Evolutionary conservation across 2,888 invertebrate species (phyloP).

Genomic region (Drosophila quinaria): DNA sequence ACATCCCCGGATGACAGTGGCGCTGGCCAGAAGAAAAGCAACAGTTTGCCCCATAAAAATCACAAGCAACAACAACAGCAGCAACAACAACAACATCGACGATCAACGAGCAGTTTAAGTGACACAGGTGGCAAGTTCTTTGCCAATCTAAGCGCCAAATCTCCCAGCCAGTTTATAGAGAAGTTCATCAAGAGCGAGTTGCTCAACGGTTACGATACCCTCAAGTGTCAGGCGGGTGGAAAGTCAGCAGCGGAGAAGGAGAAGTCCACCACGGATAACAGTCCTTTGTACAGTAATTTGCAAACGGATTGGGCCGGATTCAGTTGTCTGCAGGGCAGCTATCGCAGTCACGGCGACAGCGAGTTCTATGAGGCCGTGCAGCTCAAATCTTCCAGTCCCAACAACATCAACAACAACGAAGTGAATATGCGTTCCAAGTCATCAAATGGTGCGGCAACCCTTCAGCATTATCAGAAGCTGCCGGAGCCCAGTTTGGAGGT

Average conservation of each 20-base stretch:
- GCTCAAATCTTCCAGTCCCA: conserved; percentile 47
- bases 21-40: conserved; percentile 64
- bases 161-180: conserved; percentile 83
- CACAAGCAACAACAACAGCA: conserved; percentile 39
- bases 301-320: conserved; percentile 71
- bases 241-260: conserved; percentile 40
- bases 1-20: conserved; percentile 39
- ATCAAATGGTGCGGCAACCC: conserved; percentile 65
- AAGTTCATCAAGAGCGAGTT: conserved; percentile 83
- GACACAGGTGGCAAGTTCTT: conserved; percentile 73
- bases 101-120: conserved; percentile 63
- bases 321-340: conserved; percentile 83
- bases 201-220: conserved; percentile 80
- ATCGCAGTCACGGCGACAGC: conserved; percentile 81
- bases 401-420: conserved; percentile 43
- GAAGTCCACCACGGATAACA: conserved; percentile 31
- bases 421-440: conserved; percentile 69
- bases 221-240: conserved; percentile 65
- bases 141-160: conserved; percentile 73
- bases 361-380: conserved; percentile 81
- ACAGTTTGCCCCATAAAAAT: conserved; percentile 63
- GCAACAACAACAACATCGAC: conserved; percentile 37
- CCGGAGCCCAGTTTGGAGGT: conserved; percentile 75
- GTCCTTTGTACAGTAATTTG: conserved; percentile 58
- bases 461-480: conserved; percentile 79